Conservation (phyloP, 2,888 invertebrate species). For the Peribatodes rhomboidaria region DNA sequence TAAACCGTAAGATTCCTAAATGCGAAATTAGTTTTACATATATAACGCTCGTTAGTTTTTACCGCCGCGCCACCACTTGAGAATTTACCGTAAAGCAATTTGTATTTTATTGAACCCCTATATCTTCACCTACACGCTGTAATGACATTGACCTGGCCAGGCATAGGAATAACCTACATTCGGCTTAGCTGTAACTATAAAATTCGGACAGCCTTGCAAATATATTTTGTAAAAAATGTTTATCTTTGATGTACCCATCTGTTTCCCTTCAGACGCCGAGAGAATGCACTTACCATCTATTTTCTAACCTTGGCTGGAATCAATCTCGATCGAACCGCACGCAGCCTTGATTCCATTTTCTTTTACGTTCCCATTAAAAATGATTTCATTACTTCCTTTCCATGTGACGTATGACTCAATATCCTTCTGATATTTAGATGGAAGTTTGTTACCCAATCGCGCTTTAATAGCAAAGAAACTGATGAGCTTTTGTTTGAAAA, state of each 20-base stretch:
- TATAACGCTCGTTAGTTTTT: background rate
- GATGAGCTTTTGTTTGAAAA: background rate
- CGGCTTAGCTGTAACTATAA: conserved; percentile 20
- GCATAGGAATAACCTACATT: conserved; percentile 1
- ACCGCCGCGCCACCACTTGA: background rate
- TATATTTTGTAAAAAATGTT: conserved; percentile 33
- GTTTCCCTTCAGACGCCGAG: conserved; percentile 52
- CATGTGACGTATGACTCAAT: conserved; percentile 67
- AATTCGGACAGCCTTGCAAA: conserved; percentile 31
- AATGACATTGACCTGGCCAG: background rate
- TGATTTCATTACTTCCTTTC: conserved; percentile 71
- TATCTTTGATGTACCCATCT: conserved; percentile 56
- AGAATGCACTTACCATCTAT: conserved; percentile 62
- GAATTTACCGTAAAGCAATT: background rate
- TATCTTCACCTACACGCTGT: background rate
- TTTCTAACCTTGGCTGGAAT: conserved; percentile 62
- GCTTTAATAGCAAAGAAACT: conserved; percentile 6
- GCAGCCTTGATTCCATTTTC: conserved; percentile 72
- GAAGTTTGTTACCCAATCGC: conserved; percentile 17
- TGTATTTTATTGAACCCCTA: background rate
- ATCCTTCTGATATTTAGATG: conserved; percentile 34
- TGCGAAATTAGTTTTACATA: conserved; percentile 9
- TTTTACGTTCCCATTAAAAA: conserved; percentile 67
- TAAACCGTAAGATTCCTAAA: background rate
- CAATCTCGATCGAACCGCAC: conserved; percentile 56